phyloP scores from a whole-genome alignment of 2,113 vertebrate genomes.

The Pithys albifrons region DNA sequence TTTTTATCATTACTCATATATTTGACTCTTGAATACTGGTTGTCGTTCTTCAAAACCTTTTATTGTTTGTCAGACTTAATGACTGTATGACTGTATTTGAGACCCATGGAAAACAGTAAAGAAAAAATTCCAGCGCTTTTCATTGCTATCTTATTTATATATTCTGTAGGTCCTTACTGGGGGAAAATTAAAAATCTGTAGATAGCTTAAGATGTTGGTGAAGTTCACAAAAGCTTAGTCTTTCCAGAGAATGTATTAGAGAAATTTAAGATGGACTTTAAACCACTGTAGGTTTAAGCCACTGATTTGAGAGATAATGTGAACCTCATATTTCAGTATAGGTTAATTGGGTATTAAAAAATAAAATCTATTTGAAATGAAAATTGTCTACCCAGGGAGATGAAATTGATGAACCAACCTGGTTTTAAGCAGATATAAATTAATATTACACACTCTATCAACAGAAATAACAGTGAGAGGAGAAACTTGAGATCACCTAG shows the following conservation, averaged over 20 bases:
- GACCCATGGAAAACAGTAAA: not conserved
- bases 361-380: not conserved
- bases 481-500: not conserved
- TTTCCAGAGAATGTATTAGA: not conserved
- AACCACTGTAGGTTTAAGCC: not conserved
- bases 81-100: not conserved
- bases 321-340: not conserved
- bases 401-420: not conserved
- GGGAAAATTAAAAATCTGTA: not conserved
- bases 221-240: not conserved
- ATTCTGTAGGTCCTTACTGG: not conserved
- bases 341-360: not conserved
- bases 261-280: not conserved
- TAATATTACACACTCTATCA: not conserved
- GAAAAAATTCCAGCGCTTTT: not conserved
- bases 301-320: not conserved
- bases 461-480: not conserved
- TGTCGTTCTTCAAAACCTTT: not conserved
- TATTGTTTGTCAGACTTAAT: not conserved
- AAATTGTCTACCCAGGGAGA: not conserved
- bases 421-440: not conserved
- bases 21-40: not conserved
- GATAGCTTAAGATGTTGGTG: not conserved
- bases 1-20: not conserved
- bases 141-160: not conserved